Conservation (phyloP, 2,797 vertebrate species). For the Cryptoblepharus egeriae region DNA sequence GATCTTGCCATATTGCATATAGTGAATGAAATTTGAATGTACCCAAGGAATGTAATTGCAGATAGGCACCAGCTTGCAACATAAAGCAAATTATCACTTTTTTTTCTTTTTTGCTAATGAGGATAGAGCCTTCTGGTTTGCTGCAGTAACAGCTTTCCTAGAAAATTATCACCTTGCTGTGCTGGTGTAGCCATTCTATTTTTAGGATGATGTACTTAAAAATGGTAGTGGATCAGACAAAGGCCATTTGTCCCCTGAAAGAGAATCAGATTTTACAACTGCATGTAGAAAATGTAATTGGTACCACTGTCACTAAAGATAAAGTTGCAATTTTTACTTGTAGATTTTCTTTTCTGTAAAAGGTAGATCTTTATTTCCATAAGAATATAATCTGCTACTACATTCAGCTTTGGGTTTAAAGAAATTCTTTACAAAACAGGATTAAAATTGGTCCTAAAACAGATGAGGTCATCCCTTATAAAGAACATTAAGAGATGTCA, state of each 20-base stretch:
- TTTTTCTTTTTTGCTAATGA: background rate
- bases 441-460: conserved; percentile 52
- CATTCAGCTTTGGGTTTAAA: conserved; percentile 43
- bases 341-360: conserved; percentile 24
- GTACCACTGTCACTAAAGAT: background rate
- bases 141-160: background rate
- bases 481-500: no score
- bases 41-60: background rate
- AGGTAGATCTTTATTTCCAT: conserved; percentile 60
- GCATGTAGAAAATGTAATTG: background rate
- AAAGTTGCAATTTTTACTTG: background rate
- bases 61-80: background rate
- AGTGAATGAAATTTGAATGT: background rate
- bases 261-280: background rate
- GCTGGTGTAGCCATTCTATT: background rate
- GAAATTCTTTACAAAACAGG: conserved; percentile 13
- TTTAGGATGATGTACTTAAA: background rate
- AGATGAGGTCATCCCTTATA: background rate
- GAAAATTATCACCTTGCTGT: background rate
- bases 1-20: background rate
- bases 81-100: background rate
- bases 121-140: background rate
- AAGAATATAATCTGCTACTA: conserved; percentile 68
- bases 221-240: no score
- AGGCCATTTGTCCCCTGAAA: background rate